These are phyloP conservation scores for Polydrusus pterygomalis DNA, from an alignment of 2,888 invertebrate species.

Conservation along the genomic window DNA sequence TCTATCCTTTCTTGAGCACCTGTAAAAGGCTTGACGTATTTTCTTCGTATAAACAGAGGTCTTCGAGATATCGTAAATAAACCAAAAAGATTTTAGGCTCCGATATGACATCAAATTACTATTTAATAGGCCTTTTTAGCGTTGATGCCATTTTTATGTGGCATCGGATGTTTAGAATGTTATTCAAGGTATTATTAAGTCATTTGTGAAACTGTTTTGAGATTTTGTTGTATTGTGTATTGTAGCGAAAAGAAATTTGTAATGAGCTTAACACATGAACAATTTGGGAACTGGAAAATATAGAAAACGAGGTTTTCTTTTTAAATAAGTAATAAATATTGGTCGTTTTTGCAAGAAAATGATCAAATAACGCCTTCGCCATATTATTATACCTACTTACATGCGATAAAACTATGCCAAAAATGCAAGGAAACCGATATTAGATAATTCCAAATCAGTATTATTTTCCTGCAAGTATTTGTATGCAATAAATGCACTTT, in stretches of 20 bases:
- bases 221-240: neutral
- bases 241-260: neutral
- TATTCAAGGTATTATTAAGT: slow-evolving; percentile 31
- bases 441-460: too few relatives aligned
- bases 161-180: slow-evolving; percentile 30
- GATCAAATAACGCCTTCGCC: too few relatives aligned
- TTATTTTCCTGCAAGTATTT: too few relatives aligned
- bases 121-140: slow-evolving; percentile 40
- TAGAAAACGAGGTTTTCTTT: too few relatives aligned
- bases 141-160: slow-evolving; percentile 28
- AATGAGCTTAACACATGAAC: neutral
- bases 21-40: slow-evolving; percentile 24
- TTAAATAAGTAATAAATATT: too few relatives aligned
- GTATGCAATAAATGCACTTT: too few relatives aligned
- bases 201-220: slow-evolving; percentile 21
- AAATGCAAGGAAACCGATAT: too few relatives aligned
- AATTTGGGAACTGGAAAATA: too few relatives aligned
- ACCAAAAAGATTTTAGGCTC: slow-evolving; percentile 34
- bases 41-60: slow-evolving; percentile 25
- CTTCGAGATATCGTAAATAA: slow-evolving; percentile 31
- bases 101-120: slow-evolving; percentile 40
- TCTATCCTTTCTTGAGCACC: slow-evolving; percentile 30
- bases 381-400: too few relatives aligned
- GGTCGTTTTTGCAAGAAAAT: too few relatives aligned
- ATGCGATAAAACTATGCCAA: too few relatives aligned